Base-by-base conservation (phyloP, 2,888 invertebrate species). In the Loripinus fragilis region DNA sequence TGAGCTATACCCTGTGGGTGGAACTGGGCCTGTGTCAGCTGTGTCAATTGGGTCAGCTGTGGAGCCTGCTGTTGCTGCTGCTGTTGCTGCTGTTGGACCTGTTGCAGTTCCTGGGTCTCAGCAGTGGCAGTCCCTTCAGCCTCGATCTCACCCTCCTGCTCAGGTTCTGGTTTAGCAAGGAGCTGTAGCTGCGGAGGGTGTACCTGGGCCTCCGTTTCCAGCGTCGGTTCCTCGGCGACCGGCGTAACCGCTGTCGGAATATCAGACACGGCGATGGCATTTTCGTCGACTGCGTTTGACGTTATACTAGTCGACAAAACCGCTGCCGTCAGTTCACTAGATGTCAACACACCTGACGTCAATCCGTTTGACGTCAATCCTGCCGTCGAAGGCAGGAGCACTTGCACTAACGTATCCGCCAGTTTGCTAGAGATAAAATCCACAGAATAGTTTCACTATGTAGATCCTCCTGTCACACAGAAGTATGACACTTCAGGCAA, bases 371-470 rank as follows among this genome's bases (percentile, higher is more conserved):
- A 38, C 38, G 38, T 38, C 38, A 38, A 12, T 12, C 80, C 83
- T 15, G 74, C 78, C 35, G 80, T 78, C 30, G 83, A 80, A 69
- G 83, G 83, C 35, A 83, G 48, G 20, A 83, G 70, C 60, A 81
- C 78, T 67, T 78, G 80, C 23, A 83, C 83, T 73, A 83, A 68
- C 42, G 73, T 76, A 45, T 80, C 80, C 50, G 80, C 83, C 80
- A 83, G 41, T 42, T 67, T 41, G 41, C 33, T 33, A 25, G 5
- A 2, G 10, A n/a, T 65, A 7, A 41, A 45, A 41, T 67, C 67
- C 67, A 23, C n/a, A 60, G n/a, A 60, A 60, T 12, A 52, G 52
- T 60, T 30, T 33, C 60, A 60, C 60, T 33, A 60, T 8, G 45
- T 28, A 52, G 60, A n/a, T 60, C 60, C 60, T 25, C 25, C 20